Conservation (phyloP, 2,797 vertebrate species). For the Aythya fuligula region DNA sequence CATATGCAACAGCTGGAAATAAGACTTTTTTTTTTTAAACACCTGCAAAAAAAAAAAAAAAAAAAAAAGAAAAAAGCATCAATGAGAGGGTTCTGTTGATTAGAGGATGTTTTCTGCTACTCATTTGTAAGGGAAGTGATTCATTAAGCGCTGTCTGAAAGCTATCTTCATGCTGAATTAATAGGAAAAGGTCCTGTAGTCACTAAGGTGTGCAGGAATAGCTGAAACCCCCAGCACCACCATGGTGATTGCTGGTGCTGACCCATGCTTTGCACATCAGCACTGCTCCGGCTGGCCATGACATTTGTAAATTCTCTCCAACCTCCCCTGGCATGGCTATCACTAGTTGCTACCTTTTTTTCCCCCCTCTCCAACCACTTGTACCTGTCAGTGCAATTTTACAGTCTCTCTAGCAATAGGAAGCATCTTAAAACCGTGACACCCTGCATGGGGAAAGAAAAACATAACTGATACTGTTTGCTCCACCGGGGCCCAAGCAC, state of each 20-base stretch:
- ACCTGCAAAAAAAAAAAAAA: neutral
- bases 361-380: neutral
- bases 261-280: neutral
- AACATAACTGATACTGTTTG: neutral
- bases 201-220: neutral
- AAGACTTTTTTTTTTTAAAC: neutral
- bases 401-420: neutral
- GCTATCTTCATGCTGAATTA: neutral
- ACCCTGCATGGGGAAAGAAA: neutral
- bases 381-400: neutral
- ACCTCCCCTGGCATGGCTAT: neutral
- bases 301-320: neutral
- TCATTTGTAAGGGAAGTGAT: slow-evolving; percentile 10
- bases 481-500: slow-evolving; percentile 18
- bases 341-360: neutral
- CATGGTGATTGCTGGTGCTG: neutral
- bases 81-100: neutral
- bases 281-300: neutral
- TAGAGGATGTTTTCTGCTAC: neutral
- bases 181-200: neutral
- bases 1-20: neutral
- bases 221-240: neutral
- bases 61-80: neutral
- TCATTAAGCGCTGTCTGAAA: slow-evolving; percentile 7
- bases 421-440: neutral